These are phyloP conservation scores for Mallateleia sp. DNA, from an alignment of 2,888 invertebrate genomes.

Conservation along the genomic window DNA sequence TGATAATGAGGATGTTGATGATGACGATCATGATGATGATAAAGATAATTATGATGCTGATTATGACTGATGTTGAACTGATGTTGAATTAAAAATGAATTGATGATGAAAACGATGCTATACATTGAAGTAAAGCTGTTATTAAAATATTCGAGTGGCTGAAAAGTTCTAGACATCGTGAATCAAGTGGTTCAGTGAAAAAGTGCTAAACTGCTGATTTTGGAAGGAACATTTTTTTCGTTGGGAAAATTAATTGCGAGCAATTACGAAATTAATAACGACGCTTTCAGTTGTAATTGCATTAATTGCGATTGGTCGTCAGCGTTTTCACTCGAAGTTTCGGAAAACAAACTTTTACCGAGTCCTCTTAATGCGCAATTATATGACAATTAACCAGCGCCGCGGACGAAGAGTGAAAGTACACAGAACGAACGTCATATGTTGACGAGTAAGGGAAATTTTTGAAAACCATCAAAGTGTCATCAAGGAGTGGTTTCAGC, in stretches of 20 bases:
- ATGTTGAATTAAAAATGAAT: no score
- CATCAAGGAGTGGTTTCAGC: conserved; percentile 65
- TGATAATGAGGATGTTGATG: no score
- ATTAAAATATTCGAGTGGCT: no score
- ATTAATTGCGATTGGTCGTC: background rate
- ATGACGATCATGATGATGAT: no score
- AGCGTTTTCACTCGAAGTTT: conserved; percentile 15
- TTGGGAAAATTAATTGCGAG: background rate
- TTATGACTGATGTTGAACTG: no score
- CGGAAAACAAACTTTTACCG: conserved; percentile 20
- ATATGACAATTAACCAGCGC: conserved; percentile 31
- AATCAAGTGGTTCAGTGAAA: background rate
- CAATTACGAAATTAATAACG: conserved; percentile 8
- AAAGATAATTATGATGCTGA: no score
- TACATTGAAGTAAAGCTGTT: no score
- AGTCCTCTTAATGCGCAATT: background rate
- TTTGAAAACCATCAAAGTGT: conserved; percentile 67
- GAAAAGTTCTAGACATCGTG: background rate
- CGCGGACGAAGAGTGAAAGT: conserved; percentile 44
- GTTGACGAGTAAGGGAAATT: conserved; percentile 50
- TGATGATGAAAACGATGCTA: no score
- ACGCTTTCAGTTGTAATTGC: background rate
- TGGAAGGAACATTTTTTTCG: background rate
- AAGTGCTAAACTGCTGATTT: background rate
- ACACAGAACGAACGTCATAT: conserved; percentile 5